These are phyloP conservation scores for Horisme vitalbata DNA, from an alignment of 2,888 invertebrate genomes.

Conservation along the genomic window DNA sequence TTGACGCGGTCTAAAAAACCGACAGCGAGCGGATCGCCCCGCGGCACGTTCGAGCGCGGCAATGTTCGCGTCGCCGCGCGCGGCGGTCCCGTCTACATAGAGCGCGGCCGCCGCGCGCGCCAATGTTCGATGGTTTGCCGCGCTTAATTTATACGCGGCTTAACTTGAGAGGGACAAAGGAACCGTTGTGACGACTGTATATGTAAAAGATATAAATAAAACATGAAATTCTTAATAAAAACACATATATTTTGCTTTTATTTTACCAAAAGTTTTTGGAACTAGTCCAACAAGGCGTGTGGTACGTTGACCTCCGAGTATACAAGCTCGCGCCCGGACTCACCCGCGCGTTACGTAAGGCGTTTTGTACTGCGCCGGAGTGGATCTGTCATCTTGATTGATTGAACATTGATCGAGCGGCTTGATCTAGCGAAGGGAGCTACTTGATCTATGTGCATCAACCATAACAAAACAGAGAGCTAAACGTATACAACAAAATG, in stretches of 20 bases:
- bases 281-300: conserved; percentile 73
- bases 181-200: no score
- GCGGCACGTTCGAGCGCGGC: no score
- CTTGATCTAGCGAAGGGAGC: no score
- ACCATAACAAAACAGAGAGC: background rate
- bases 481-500: background rate
- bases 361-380: conserved; percentile 50
- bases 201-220: conserved; percentile 48
- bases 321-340: conserved; percentile 61
- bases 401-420: background rate
- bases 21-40: no score
- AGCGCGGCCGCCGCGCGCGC: no score
- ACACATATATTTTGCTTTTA: conserved; percentile 81
- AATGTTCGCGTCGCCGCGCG: no score
- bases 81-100: no score
- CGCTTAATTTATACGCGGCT: no score
- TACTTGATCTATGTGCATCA: background rate
- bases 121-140: no score
- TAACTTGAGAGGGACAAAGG: no score
- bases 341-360: conserved; percentile 58
- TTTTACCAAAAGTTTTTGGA: conserved; percentile 73
- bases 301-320: conserved; percentile 51
- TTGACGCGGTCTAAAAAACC: no score
- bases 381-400: conserved; percentile 47
- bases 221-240: conserved; percentile 72